Percentiles rank a stretch among this genome's conserved stretches.
Conservation (phyloP, 2,113 vertebrate genomes). For the Cyprinodon variegatus region DNA sequence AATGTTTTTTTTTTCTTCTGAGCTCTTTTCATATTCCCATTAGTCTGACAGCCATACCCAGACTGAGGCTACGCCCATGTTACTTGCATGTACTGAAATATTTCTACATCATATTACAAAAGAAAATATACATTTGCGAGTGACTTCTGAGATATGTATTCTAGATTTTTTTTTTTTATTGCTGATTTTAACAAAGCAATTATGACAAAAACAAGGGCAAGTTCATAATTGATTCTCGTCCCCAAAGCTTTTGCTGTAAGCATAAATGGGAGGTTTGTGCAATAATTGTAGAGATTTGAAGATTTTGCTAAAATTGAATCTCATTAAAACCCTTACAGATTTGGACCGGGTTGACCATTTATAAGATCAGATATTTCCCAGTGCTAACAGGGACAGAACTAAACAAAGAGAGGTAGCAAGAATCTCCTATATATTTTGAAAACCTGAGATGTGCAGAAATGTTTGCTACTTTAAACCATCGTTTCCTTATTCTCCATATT, state of each 20-base stretch:
- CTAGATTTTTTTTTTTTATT: neutral
- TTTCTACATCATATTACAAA: neutral
- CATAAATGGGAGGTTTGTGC: neutral
- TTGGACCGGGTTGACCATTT: too few species aligned
- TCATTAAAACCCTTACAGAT: too few species aligned
- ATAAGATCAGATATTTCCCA: too few species aligned
- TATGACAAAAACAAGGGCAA: neutral
- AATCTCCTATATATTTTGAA: too few species aligned
- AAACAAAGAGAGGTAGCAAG: too few species aligned
- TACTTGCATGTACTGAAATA: neutral
- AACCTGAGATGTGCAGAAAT: too few species aligned
- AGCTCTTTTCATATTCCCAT: slow-evolving; percentile 21
- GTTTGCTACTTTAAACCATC: too few species aligned
- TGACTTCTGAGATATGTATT: neutral
- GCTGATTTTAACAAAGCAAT: neutral
- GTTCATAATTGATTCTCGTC: neutral
- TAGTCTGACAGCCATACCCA: slow-evolving; percentile 7
- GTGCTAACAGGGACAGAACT: too few species aligned
- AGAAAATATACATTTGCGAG: neutral
- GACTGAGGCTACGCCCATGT: slow-evolving; percentile 3
- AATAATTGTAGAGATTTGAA: too few species aligned
- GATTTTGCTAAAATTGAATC: too few species aligned
- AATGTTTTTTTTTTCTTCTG: neutral
- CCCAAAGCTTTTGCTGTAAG: neutral
- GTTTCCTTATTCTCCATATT: too few species aligned